Base-by-base conservation (phyloP, 2,113 vertebrate genomes). In the Hucho hucho region DNA sequence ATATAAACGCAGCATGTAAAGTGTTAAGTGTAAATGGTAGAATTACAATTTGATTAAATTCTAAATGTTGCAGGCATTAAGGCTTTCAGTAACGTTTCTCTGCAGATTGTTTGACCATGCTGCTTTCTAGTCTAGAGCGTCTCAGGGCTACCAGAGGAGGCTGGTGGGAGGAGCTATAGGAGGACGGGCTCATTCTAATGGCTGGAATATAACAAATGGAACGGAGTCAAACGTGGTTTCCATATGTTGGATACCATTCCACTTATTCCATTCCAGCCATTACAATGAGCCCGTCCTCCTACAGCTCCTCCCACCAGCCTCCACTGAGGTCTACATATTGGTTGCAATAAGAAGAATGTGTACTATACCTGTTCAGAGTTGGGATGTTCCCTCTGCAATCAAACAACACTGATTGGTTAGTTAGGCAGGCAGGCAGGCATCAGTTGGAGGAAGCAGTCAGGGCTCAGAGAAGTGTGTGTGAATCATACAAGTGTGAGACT, bases 361-460 rank as follows among this genome's bases (percentile, higher is more conserved):
- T 96, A 96, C 96, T 83, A 58, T 99, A 99, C 98, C 98, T 99
- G 98, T 98, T 99, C 88, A 99, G 93, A 90, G 98, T 99, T 93
- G 98, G 98, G 95, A 99, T 99, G 97, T 99, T 99, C 95, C 98
- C 98, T 96, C 98, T 99, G 97, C 92, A 99, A 99, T 97, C 93
- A 98, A 98, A 98, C 93, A 95, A 98, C 91, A 95, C 89, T 89
- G 89, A 84, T 89, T 90, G 93, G 93, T 97, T 95, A 97, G 94
- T 94, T 14, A 49, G 89, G 95, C 90, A 95, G 91, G 93, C 90
- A 95, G 92, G 93, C 93, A 94, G 84, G 89, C 86, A 77, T 43
- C 37, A 43, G 9, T 43, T 47, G 63, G 86, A 82, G 82, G 77
- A 87, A 83, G 79, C 86, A 84, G 90, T 43, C 37, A 12, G 37